Percentiles rank a stretch among this genome's conserved stretches.
Conservation (phyloP, 2,888 invertebrate species). For the Cheilosia scutellata region DNA sequence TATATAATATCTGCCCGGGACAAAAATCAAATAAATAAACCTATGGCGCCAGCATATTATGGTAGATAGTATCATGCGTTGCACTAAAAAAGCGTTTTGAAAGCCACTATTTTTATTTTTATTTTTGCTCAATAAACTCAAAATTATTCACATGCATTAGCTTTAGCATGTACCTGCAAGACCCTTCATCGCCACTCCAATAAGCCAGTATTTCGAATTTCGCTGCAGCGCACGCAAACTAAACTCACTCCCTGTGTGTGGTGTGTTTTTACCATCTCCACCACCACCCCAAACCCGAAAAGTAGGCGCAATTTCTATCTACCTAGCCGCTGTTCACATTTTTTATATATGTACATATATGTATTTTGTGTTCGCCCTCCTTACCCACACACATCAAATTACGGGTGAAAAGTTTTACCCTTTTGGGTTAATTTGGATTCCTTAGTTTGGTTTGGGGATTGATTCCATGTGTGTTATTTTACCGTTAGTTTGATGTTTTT, state of each 20-base stretch:
- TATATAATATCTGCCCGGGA: background rate
- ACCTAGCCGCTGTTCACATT: constrained; percentile 28
- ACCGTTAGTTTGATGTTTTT: constrained; percentile 69
- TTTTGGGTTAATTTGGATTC: constrained; percentile 71
- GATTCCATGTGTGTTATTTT: constrained; percentile 67
- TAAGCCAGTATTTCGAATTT: constrained; percentile 40
- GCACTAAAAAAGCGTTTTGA: constrained; percentile 12
- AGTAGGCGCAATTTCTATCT: constrained; percentile 71
- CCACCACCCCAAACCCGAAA: constrained; percentile 5
- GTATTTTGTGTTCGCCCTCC: constrained; percentile 1
- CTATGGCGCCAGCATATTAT: background rate
- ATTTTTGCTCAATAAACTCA: constrained; percentile 52
- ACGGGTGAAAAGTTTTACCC: constrained; percentile 61
- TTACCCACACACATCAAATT: constrained; percentile 10
- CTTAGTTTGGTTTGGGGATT: constrained; percentile 65
- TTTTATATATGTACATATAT: constrained; percentile 37
- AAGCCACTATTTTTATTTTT: constrained; percentile 21
- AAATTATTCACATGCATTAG: constrained; percentile 72
- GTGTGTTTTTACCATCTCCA: constrained; percentile 3
- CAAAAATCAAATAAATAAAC: background rate
- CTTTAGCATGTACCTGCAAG: constrained; percentile 67
- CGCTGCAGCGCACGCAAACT: constrained; percentile 59
- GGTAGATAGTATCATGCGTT: background rate
- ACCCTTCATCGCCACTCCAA: constrained; percentile 57
- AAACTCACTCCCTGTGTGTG: constrained; percentile 76